These are phyloP conservation scores for Branchellion lobata DNA, from an alignment of 2,888 invertebrate species.

Conservation along the genomic window DNA sequence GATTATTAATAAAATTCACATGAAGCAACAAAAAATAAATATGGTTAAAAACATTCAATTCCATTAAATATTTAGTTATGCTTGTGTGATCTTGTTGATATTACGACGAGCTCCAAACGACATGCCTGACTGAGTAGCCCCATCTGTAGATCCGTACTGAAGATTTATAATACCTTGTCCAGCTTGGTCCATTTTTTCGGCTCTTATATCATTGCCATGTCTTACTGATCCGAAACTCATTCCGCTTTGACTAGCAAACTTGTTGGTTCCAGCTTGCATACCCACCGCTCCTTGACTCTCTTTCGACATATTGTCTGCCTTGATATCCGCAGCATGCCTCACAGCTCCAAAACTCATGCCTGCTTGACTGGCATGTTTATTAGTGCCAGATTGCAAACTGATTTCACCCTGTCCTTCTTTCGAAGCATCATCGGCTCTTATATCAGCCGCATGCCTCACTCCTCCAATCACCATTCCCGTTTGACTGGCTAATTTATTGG, in stretches of 20 bases:
- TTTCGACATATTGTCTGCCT: constrained; percentile 42
- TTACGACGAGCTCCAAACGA: constrained; percentile 57
- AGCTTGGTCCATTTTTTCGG: constrained; percentile 56
- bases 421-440: constrained; percentile 57
- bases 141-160: constrained; percentile 59
- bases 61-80: background rate
- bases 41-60: background rate
- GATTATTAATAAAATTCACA: too few relatives aligned
- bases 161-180: constrained; percentile 57
- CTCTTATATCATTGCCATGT: constrained; percentile 58
- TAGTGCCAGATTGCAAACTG: constrained; percentile 59
- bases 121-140: constrained; percentile 60
- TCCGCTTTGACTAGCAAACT: constrained; percentile 54
- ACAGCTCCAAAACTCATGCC: constrained; percentile 59
- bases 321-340: constrained; percentile 55
- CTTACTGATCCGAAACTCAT: constrained; percentile 58
- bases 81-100: constrained; percentile 49
- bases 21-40: background rate
- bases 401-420: constrained; percentile 56
- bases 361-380: constrained; percentile 59
- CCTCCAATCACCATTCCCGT: constrained; percentile 60
- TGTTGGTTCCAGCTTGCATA: constrained; percentile 55
- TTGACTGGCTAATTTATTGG: constrained; percentile 60
- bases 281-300: constrained; percentile 57
- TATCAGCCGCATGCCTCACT: constrained; percentile 59